Evolutionary conservation across 2,797 vertebrate species (phyloP).

Genomic region (Cyprinella venusta): DNA sequence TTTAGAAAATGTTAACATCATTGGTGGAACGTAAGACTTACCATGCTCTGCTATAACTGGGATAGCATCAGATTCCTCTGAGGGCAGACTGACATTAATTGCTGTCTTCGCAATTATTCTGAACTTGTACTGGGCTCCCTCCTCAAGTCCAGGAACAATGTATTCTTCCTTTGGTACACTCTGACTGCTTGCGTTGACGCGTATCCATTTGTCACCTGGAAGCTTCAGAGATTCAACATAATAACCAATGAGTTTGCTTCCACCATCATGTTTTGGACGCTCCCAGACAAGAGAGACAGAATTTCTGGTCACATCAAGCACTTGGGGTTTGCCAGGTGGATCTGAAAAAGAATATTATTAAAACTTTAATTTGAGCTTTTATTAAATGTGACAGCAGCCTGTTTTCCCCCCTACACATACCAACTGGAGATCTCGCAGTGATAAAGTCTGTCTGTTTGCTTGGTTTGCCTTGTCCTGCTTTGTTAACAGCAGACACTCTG

Average conservation of each 20-base stretch:
- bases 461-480: slow-evolving; percentile 93
- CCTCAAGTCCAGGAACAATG: slow-evolving; percentile 88
- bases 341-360: slow-evolving; percentile 68
- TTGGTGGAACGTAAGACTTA: slow-evolving; percentile 66
- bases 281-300: slow-evolving; percentile 91
- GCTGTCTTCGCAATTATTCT: slow-evolving; percentile 94
- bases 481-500: slow-evolving; percentile 92
- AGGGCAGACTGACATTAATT: slow-evolving; percentile 89
- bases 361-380: background rate
- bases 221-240: slow-evolving; percentile 91
- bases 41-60: slow-evolving; percentile 91
- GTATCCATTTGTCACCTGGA: slow-evolving; percentile 91
- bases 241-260: slow-evolving; percentile 96
- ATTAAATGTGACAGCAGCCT: slow-evolving; percentile 11
- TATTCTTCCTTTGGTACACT: slow-evolving; percentile 92
- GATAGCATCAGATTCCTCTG: slow-evolving; percentile 93
- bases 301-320: slow-evolving; percentile 91
- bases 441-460: slow-evolving; percentile 96
- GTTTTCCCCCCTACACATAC: slow-evolving; percentile 74
- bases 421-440: slow-evolving; percentile 90
- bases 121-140: slow-evolving; percentile 91
- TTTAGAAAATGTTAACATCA: slow-evolving; percentile 10
- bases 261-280: slow-evolving; percentile 93
- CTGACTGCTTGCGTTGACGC: slow-evolving; percentile 89
- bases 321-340: slow-evolving; percentile 95